Evolutionary conservation across 2,888 invertebrate species (phyloP).

Genomic region (Hoplodrina ambigua): DNA sequence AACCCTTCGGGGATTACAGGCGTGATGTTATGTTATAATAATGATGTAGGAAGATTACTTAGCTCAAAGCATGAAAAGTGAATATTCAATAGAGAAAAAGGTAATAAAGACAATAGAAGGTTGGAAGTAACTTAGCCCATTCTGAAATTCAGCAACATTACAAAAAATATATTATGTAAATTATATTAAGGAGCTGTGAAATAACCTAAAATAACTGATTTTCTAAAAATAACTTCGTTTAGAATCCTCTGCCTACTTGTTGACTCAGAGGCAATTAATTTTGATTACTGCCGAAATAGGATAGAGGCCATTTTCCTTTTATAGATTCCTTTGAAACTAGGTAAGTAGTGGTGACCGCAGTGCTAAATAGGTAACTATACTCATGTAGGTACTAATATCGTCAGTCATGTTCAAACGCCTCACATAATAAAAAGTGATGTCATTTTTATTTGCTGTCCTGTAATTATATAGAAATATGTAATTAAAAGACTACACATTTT

Average conservation of each 20-base stretch:
- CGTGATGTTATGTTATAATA: no score
- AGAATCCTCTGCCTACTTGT: background rate
- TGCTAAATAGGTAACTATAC: constrained; percentile 25
- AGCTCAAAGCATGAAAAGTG: background rate
- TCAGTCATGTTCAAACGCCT: constrained; percentile 20
- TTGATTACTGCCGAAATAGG: constrained; percentile 12
- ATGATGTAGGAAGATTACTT: background rate
- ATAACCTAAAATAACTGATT: no score
- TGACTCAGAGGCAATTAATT: background rate
- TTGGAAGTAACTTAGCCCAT: constrained; percentile 13
- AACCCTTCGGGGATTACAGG: no score
- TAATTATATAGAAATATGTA: constrained; percentile 13
- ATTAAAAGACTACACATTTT: background rate
- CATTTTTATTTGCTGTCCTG: constrained; percentile 16
- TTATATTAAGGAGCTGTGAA: no score
- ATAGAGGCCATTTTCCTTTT: constrained; percentile 10
- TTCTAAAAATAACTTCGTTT: background rate
- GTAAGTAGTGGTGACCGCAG: constrained; percentile 18
- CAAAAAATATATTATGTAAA: background rate
- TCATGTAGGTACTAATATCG: constrained; percentile 11
- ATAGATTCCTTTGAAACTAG: constrained; percentile 8
- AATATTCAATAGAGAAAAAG: background rate
- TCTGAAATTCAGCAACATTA: background rate
- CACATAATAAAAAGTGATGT: constrained; percentile 36
- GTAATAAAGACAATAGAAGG: no score